These are phyloP conservation scores for Theristus sp. DNA, from an alignment of 2,888 invertebrate genomes.

Conservation along the genomic window DNA sequence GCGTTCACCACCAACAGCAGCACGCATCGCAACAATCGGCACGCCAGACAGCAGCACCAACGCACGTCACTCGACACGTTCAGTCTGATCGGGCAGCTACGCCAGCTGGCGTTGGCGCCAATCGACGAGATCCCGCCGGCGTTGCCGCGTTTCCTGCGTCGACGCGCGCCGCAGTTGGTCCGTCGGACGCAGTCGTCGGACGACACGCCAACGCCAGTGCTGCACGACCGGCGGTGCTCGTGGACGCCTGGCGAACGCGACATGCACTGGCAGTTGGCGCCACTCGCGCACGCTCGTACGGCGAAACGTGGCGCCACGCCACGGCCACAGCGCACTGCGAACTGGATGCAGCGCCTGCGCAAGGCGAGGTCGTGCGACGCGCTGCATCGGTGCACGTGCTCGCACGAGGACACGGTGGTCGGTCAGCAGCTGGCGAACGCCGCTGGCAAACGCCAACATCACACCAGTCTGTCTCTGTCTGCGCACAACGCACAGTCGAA, in stretches of 20 bases:
- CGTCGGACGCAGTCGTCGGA: no score
- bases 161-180: no score
- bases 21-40: not conserved
- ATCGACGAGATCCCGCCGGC: slow-evolving; percentile 5
- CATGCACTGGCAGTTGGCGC: not conserved
- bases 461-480: not conserved
- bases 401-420: no score
- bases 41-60: not conserved
- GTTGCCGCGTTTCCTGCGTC: not conserved
- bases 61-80: slow-evolving; percentile 1
- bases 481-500: not conserved
- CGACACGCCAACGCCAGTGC: not conserved
- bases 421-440: not conserved
- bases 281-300: not conserved
- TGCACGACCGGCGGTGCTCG: not conserved
- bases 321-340: not conserved
- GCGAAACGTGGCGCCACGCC: no score
- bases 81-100: slow-evolving; percentile 3
- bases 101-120: slow-evolving; percentile 6
- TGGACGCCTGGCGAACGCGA: no score
- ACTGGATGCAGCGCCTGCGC: not conserved
- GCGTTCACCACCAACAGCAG: not conserved
- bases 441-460: not conserved
- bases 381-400: no score
- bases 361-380: not conserved